phyloP scores from a whole-genome alignment of 1,140 invertebrate genomes.

The Ips typographus region DNA sequence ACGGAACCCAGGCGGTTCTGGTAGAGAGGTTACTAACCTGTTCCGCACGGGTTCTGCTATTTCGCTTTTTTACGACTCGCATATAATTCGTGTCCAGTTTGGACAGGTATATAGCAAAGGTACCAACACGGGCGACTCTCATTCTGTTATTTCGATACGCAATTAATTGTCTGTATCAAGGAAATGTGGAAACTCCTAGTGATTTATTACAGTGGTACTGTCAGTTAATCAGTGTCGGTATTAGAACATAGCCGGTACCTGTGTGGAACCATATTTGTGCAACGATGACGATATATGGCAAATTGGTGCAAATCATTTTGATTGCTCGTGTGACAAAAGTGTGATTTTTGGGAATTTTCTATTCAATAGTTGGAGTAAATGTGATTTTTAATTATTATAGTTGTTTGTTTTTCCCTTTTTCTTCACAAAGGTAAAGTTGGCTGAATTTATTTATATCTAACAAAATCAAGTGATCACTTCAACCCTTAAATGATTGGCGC shows the following conservation, averaged over 20 bases:
- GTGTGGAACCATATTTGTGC: background rate
- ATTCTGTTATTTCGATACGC: background rate
- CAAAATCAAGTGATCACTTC: conserved; percentile 11
- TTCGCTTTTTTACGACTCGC: too few relatives aligned
- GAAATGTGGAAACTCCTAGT: background rate
- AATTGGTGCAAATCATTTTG: conserved; percentile 11
- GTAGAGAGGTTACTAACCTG: too few relatives aligned
- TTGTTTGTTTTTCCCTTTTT: too few relatives aligned
- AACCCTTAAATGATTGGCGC: conserved; percentile 10
- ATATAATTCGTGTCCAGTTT: background rate
- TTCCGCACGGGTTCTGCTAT: too few relatives aligned
- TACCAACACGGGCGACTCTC: background rate
- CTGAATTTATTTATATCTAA: background rate
- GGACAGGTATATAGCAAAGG: background rate
- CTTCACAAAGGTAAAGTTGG: too few relatives aligned
- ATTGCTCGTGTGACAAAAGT: background rate
- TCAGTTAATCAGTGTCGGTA: too few relatives aligned
- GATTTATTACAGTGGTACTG: background rate
- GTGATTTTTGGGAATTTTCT: too few relatives aligned
- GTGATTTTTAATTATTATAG: too few relatives aligned
- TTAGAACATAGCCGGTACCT: too few relatives aligned
- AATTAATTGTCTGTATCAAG: background rate
- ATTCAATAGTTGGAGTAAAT: too few relatives aligned
- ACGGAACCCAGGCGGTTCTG: too few relatives aligned
- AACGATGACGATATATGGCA: conserved; percentile 8